Base-by-base conservation (phyloP, 2,113 vertebrate species). In the Eonycteris spelaea region DNA sequence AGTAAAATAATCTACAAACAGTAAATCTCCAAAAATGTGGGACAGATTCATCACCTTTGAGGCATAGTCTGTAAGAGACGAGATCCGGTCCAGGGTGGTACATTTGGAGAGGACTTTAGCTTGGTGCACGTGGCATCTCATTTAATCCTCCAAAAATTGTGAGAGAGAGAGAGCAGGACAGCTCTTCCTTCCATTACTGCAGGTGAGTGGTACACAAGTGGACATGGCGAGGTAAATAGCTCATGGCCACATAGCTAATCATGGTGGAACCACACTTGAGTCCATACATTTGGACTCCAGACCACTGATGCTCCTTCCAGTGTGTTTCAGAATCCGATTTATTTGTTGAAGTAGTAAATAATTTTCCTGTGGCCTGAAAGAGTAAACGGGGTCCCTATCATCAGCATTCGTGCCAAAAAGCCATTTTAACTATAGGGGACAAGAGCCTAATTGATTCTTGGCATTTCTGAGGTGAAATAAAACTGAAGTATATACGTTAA, bases 391-490 rank as follows among this genome's bases (percentile, higher is more conserved):
- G 45, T 33, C 45, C 67, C 73, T 57, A 74, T 74, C 12, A 73
- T 65, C 45, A 84, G 14, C 7, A 18, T 80, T 57, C 33, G 33
- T 86, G 67, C 73, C 77, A 35, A 67, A 82, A 86, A 35, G 43
- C 86, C 63, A 71, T 71, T 77, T 75, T 71, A 71, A 93, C 38
- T 48, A 33, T 78, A 84, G 33, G n/a, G 33, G 51, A 96, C 57
- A 87, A 95, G 70, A 96, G 18, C 35, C 38, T 35, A 61, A 5
- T 67, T 89, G 92, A 94, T 78, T 93, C 38, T 79, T 86, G 57
- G 68, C 21, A 67, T 82, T 96, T 93, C 86, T 75, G 55, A 90
- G 53, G 57, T 79, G 45, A 92, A 93, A 91, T 86, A 94, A 77
- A 97, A 57, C 38, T 59, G 45, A 94, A 77, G 48, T 86, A 13